These are phyloP conservation scores for Charaxes varanes DNA, from an alignment of 1,140 invertebrate genomes.

Conservation along the genomic window DNA sequence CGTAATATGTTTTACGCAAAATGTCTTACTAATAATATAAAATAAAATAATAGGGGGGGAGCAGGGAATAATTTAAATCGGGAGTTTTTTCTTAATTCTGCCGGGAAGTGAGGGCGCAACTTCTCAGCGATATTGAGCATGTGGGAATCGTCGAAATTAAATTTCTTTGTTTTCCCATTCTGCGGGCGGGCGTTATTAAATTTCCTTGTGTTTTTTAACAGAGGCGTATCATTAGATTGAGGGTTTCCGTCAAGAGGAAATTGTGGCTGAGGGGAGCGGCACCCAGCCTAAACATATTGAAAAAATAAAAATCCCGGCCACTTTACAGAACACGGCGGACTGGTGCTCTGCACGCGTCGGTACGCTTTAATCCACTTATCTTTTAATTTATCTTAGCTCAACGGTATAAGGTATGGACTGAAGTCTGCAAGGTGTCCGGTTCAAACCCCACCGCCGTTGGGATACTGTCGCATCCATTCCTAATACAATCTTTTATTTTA, in stretches of 20 bases:
- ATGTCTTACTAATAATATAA: too few species aligned
- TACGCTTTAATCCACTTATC: too few species aligned
- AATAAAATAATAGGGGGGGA: background rate
- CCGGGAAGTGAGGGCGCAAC: constrained; percentile 32
- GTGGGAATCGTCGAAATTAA: constrained; percentile 71
- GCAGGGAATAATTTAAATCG: constrained; percentile 9
- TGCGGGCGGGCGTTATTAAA: constrained; percentile 70
- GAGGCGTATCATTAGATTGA: constrained; percentile 75
- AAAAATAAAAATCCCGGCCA: constrained; percentile 70
- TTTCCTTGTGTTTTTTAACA: constrained; percentile 75
- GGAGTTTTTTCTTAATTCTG: constrained; percentile 47
- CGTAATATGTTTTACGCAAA: too few species aligned
- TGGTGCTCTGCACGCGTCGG: constrained; percentile 34
- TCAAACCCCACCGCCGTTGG: too few species aligned
- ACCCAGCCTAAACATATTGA: constrained; percentile 69
- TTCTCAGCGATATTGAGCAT: constrained; percentile 65
- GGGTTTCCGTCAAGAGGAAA: constrained; percentile 73
- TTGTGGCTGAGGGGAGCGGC: constrained; percentile 64
- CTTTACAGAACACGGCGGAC: constrained; percentile 34
- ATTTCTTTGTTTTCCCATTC: constrained; percentile 70
- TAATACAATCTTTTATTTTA: too few species aligned
- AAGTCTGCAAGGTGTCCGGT: too few species aligned
- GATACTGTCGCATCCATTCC: too few species aligned
- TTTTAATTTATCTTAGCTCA: too few species aligned
- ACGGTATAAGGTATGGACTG: too few species aligned